A percentile compares a stretch with the other conserved stretches of the same genome.
These are phyloP conservation scores for Platalea minor DNA, from an alignment of 2,797 vertebrate species.

Conservation along the genomic window DNA sequence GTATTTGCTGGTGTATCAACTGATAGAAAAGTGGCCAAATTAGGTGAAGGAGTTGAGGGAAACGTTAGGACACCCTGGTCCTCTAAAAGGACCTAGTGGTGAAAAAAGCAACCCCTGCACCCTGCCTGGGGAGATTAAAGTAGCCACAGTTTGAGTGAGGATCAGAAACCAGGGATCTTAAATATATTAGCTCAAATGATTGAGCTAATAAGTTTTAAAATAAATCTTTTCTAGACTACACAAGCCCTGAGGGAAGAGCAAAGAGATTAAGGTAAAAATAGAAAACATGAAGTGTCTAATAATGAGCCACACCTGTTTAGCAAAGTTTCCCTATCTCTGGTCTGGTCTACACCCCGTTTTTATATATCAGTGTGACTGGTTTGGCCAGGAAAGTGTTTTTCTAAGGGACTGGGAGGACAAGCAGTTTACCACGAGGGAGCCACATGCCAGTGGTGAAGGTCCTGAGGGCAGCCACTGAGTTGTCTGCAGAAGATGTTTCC, in stretches of 20 bases:
- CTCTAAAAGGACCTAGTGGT: neutral
- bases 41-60: neutral
- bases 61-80: neutral
- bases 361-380: neutral
- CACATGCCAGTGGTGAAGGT: neutral
- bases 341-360: neutral
- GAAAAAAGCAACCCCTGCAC: neutral
- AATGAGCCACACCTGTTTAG: constrained; percentile 60
- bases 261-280: constrained; percentile 67
- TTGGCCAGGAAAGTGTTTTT: constrained; percentile 14
- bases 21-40: neutral
- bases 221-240: constrained; percentile 67
- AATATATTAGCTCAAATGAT: constrained; percentile 41
- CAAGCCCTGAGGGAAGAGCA: constrained; percentile 48
- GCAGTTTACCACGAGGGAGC: neutral
- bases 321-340: constrained; percentile 40
- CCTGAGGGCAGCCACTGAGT: neutral
- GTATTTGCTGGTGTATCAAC: neutral
- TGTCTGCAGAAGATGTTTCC: neutral
- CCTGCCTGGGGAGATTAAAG: neutral
- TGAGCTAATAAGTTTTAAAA: constrained; percentile 63
- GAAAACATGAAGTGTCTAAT: constrained; percentile 55
- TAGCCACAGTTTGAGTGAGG: neutral
- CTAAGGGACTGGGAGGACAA: neutral
- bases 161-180: constrained; percentile 28